Evolutionary conservation across 1,140 invertebrate genomes (phyloP), one percentile per base, ranked within the genome.

Genomic region (Cydia splendana): DNA sequence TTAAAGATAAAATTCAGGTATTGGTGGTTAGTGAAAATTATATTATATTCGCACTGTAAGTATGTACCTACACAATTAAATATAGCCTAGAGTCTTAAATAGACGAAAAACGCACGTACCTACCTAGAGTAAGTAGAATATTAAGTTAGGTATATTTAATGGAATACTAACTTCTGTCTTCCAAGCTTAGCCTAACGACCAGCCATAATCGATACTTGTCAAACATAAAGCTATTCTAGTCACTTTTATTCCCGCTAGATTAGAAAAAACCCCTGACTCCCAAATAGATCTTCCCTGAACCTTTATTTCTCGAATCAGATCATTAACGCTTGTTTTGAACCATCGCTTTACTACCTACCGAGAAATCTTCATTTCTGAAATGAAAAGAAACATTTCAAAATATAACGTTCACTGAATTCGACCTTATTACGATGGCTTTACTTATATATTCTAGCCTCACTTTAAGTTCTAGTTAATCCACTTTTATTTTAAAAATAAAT

Each of bases 261-360:
- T 62, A 62, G 57, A 62, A 62, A 57, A 30, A 24, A 62, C 57
- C 67, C 67, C 67, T 7, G 4, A 34, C 67, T 71, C 28, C 67
- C 67, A 71, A 71, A 34, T 34, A 34, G 38, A 71, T 71, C 67
- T 42, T 71, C 67, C 28, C 28, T 12, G 67, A 71, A 71, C 67
- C 30, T 38, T 71, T 69, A 69, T 69, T 71, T 38, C 34, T 71
- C 67, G 67, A 71, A 71, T 71, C 30, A 18, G 30, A 71, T 71
- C 67, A 71, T 71, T 71, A 71, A 71, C 67, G 67, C 34, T 38
- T 71, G 67, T 71, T 71, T 71, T 71, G 34, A 71, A 71, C 67
- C 67, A 42, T 71, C 67, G 30, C 67, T 71, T 71, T 15, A 62
- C 67, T 38, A 45, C 57, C 38, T 38, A 71, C 57, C 57, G n/a